Evolutionary conservation across 2,888 invertebrate species (phyloP).

Genomic region (Leucophenga maculata): DNA sequence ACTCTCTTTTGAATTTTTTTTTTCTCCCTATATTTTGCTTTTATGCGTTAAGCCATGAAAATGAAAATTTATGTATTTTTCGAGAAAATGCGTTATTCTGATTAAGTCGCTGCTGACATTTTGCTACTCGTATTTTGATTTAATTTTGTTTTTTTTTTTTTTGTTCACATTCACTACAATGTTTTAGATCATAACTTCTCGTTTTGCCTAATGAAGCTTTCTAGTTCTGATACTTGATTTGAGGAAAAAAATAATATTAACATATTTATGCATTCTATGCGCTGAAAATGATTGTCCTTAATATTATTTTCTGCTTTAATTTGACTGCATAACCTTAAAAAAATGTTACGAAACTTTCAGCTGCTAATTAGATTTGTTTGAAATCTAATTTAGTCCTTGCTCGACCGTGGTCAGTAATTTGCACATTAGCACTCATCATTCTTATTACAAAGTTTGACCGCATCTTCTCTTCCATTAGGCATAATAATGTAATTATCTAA

Average conservation of each 20-base stretch:
- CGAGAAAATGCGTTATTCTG: constrained; percentile 20
- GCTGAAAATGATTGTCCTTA: not conserved
- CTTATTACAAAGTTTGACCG: no score
- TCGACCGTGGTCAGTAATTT: no score
- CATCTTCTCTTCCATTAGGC: no score
- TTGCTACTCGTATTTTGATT: not conserved
- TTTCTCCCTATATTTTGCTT: constrained; percentile 30
- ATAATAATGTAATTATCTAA: no score
- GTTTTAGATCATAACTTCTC: constrained; percentile 14
- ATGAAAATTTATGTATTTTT: constrained; percentile 60
- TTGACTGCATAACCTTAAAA: no score
- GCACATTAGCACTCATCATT: no score
- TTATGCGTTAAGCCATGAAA: constrained; percentile 59
- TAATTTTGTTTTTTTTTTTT: not conserved
- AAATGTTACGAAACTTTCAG: not conserved
- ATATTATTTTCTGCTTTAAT: no score
- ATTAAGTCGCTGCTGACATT: constrained; percentile 11
- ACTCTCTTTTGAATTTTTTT: not conserved
- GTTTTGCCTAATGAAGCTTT: constrained; percentile 17
- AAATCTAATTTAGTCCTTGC: no score
- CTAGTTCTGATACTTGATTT: not conserved
- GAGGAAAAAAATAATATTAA: not conserved
- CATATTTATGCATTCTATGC: not conserved
- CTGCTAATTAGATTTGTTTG: not conserved
- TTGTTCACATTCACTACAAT: no score